Evolutionary conservation across 2,888 invertebrate genomes (phyloP), one percentile per base, ranked within the genome.

Genomic region (Caradrina clavipalpis): DNA sequence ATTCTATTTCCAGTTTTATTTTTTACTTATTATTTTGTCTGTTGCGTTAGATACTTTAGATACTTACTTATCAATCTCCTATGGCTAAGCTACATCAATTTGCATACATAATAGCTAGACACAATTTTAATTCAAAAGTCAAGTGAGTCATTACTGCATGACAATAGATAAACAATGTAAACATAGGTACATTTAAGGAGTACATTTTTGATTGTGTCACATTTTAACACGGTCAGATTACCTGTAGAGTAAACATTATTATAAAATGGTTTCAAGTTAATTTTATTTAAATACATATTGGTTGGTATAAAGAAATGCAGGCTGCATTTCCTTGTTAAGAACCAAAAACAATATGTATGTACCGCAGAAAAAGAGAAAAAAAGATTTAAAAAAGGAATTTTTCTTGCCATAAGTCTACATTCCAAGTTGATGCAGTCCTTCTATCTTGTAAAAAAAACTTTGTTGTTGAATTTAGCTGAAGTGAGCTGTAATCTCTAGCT

Each of bases 151-250:
- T 49, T 17, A 39, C 13, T n/a, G 51, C 50, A 69, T 49, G 11
- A 56, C 42, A 51, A 60, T 55, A 76, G 69, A 76, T 73, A 76
- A 56, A 59, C 54, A 73, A 51, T 22, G 31, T 42, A 69, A 60
- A 73, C 60, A 73, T 60, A n/a, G n/a, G n/a, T n/a, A 55, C 50
- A 69, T 69, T 76, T 76, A 39, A 51, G 42, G 58, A 26, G 69
- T 53, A 56, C 26, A 56, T 68, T 45, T 75, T 59, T 55, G n/a
- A 69, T 39, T 21, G 55, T 45, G 49, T 56, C 35, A 45, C 31
- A 67, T 67, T 74, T 74, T 47, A 49, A 53, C 58, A 64, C 8
- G n/a, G 55, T 55, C 31, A 26, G 65, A 71, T 71, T 56, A 65
- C 49, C n/a, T 17, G 19, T 35, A 35, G 21, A 6, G 0, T 39